These are phyloP conservation scores for Myiopsitta monachus DNA, from an alignment of 2,113 vertebrate species.

Conservation along the genomic window DNA sequence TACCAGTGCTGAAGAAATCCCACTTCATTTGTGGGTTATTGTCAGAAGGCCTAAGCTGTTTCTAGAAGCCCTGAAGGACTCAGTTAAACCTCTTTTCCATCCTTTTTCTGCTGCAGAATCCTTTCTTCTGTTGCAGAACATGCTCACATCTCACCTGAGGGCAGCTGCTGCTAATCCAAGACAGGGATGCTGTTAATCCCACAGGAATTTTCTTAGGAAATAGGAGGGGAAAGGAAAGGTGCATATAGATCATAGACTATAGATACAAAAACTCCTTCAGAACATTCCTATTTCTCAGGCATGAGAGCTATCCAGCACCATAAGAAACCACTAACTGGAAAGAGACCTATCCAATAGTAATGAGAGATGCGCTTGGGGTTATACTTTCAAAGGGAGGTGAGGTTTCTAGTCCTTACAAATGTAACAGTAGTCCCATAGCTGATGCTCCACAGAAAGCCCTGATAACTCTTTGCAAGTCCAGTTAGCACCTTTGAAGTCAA, in stretches of 20 bases:
- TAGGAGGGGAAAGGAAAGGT: background rate
- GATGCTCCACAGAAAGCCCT: background rate
- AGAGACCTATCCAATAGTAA: background rate
- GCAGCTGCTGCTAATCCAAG: background rate
- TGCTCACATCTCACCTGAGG: background rate
- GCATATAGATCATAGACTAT: background rate
- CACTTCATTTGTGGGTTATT: background rate
- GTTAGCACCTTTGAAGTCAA: background rate
- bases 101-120: background rate
- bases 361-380: background rate
- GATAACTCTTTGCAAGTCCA: background rate
- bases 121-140: background rate
- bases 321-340: background rate
- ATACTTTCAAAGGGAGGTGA: background rate
- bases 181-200: background rate
- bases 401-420: background rate
- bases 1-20: background rate
- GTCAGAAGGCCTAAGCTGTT: background rate
- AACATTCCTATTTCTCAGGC: background rate
- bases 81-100: background rate
- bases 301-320: background rate
- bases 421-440: background rate
- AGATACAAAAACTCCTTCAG: background rate
- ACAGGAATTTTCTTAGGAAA: slow-evolving; percentile 12
- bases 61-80: background rate